Conservation (phyloP, 2,797 vertebrate genomes). For the Stomatorhinus walkeri region DNA sequence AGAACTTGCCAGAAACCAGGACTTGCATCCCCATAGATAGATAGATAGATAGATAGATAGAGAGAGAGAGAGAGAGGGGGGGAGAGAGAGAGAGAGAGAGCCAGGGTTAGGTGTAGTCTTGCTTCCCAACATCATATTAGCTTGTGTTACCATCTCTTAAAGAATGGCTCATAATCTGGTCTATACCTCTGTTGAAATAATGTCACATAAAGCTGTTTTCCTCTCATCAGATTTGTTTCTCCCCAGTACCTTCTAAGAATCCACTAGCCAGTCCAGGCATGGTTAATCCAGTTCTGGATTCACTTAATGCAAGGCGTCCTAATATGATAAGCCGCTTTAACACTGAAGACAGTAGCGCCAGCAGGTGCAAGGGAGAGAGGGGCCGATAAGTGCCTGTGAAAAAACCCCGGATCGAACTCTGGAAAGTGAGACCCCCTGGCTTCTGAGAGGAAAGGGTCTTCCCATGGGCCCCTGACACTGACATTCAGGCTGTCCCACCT, state of each 20-base stretch:
- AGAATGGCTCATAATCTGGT: background rate
- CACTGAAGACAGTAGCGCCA: constrained; percentile 61
- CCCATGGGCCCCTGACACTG: constrained; percentile 22
- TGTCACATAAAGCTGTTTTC: background rate
- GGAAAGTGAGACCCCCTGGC: constrained; percentile 38
- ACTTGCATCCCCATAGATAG: background rate
- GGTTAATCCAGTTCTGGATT: constrained; percentile 84
- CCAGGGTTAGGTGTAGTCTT: background rate
- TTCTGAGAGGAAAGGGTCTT: constrained; percentile 39
- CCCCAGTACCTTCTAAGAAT: constrained; percentile 44
- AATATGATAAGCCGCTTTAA: constrained; percentile 73
- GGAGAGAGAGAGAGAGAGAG: background rate
- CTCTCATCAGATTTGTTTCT: constrained; percentile 7
- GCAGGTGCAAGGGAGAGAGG: constrained; percentile 35
- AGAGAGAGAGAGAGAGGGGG: background rate
- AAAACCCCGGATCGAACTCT: constrained; percentile 43
- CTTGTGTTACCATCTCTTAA: background rate
- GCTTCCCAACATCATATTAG: background rate
- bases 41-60: background rate
- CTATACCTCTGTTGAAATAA: background rate
- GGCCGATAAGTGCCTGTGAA: constrained; percentile 16
- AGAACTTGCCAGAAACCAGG: background rate
- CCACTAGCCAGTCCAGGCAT: constrained; percentile 74
- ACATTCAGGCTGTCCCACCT: constrained; percentile 1
- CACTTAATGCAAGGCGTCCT: constrained; percentile 54